A percentile compares a stretch with the other conserved stretches of the same genome.
Conservation (phyloP, 1,140 invertebrate genomes). For the Maniola jurtina region DNA sequence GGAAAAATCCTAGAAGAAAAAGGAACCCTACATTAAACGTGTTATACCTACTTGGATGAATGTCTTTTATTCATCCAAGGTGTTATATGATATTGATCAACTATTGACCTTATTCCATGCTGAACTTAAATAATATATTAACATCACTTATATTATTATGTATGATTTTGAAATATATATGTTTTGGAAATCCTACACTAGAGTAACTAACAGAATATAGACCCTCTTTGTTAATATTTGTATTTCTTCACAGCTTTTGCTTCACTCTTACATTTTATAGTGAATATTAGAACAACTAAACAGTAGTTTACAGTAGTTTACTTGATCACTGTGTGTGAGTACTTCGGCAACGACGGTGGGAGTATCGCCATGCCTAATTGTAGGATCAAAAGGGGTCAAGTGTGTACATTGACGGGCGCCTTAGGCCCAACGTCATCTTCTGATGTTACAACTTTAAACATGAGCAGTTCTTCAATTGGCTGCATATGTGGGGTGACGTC, state of each 20-base stretch:
- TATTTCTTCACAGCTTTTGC: neutral
- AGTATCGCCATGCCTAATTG: slow-evolving; percentile 74
- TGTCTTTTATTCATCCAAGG: too few relatives aligned
- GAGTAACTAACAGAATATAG: too few relatives aligned
- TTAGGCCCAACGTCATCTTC: slow-evolving; percentile 70
- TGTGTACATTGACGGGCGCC: slow-evolving; percentile 76
- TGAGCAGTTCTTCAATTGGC: slow-evolving; percentile 42
- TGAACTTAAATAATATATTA: too few relatives aligned
- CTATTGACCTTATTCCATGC: too few relatives aligned
- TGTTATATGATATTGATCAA: too few relatives aligned
- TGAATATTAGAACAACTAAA: neutral
- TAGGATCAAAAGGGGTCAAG: slow-evolving; percentile 78
- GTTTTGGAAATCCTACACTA: too few relatives aligned
- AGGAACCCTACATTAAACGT: too few relatives aligned
- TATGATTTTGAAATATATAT: too few relatives aligned
- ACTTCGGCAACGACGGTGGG: slow-evolving; percentile 31
- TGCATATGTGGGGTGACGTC: slow-evolving; percentile 43
- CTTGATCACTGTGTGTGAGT: slow-evolving; percentile 13
- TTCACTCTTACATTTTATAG: neutral
- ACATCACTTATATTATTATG: too few relatives aligned
- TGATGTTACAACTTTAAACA: slow-evolving; percentile 36
- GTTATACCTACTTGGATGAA: too few relatives aligned
- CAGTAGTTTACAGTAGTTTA: slow-evolving; percentile 1
- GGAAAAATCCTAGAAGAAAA: too few relatives aligned
- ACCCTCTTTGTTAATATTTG: too few relatives aligned